Percentiles rank a stretch among this genome's conserved stretches.
phyloP scores from a whole-genome alignment of 2,888 invertebrate genomes.

The Agonopterix heracliana region DNA sequence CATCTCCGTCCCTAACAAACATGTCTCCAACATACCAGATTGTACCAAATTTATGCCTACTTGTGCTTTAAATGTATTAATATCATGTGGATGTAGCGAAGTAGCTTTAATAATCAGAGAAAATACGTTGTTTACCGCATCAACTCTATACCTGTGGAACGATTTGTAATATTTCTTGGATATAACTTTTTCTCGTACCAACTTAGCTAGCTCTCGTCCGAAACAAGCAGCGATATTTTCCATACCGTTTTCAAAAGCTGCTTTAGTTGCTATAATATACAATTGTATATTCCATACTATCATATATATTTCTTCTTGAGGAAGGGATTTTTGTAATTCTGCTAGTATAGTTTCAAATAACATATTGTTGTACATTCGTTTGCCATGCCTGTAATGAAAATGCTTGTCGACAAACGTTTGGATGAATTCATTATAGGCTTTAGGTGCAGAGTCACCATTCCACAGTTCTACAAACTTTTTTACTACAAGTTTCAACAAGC shows the following conservation, averaged over 20 bases:
- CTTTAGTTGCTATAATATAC: conserved; percentile 19
- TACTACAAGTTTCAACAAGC: conserved; percentile 19
- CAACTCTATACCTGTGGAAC: no score
- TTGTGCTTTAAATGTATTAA: no score
- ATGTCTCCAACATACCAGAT: no score
- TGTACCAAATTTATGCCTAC: no score
- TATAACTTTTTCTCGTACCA: no score
- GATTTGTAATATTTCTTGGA: no score
- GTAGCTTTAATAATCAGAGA: no score
- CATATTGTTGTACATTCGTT: conserved; percentile 9
- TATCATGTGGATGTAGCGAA: no score
- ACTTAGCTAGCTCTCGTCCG: no score
- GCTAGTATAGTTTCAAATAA: conserved; percentile 24
- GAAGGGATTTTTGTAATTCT: conserved; percentile 16
- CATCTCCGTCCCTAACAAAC: background rate
- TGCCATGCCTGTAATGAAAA: conserved; percentile 2
- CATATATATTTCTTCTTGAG: conserved; percentile 23
- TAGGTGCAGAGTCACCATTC: conserved; percentile 15
- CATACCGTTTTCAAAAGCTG: no score
- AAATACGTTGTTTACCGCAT: no score
- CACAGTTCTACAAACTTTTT: conserved; percentile 20
- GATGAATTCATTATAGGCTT: conserved; percentile 19
- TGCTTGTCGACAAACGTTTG: conserved; percentile 11
- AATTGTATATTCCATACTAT: conserved; percentile 28
- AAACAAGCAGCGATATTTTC: no score